Evolutionary conservation across 2,797 vertebrate genomes (phyloP).

Genomic region (Pachyuromys duprasi): DNA sequence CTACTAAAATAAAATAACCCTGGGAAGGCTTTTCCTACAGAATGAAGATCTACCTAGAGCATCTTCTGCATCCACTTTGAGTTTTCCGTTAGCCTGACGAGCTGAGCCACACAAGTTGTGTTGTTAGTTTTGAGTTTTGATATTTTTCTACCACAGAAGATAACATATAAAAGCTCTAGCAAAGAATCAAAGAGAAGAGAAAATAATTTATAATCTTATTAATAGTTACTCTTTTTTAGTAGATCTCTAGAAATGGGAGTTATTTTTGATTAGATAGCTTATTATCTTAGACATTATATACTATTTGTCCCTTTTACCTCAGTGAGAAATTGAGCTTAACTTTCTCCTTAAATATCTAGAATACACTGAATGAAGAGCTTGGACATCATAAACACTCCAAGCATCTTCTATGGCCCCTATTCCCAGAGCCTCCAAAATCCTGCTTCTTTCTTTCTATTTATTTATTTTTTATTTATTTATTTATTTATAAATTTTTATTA

Average conservation of each 20-base stretch:
- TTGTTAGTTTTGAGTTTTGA: constrained; percentile 47
- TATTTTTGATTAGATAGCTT: background rate
- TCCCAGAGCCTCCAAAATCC: constrained; percentile 22
- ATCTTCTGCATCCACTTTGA: background rate
- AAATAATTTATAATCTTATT: background rate
- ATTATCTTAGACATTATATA: constrained; percentile 21
- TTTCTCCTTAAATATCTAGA: constrained; percentile 1
- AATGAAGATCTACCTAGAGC: background rate
- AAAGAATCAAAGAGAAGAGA: constrained; percentile 48
- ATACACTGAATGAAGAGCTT: constrained; percentile 20
- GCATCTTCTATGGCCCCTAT: background rate
- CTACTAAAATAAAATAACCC: constrained; percentile 52
- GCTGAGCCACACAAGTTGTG: background rate
- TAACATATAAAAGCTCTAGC: background rate
- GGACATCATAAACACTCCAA: background rate
- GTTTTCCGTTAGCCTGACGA: background rate
- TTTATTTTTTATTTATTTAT: too few species aligned
- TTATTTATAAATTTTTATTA: too few species aligned
- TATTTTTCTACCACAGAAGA: constrained; percentile 20
- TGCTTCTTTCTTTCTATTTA: too few species aligned
- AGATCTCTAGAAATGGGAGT: constrained; percentile 1
- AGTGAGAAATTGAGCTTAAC: constrained; percentile 4
- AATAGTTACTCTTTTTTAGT: constrained; percentile 21
- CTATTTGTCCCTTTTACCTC: constrained; percentile 41
- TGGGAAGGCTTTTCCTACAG: background rate